Evolutionary conservation across 2,797 vertebrate species (phyloP).

Genomic region (Amniataba percoides): DNA sequence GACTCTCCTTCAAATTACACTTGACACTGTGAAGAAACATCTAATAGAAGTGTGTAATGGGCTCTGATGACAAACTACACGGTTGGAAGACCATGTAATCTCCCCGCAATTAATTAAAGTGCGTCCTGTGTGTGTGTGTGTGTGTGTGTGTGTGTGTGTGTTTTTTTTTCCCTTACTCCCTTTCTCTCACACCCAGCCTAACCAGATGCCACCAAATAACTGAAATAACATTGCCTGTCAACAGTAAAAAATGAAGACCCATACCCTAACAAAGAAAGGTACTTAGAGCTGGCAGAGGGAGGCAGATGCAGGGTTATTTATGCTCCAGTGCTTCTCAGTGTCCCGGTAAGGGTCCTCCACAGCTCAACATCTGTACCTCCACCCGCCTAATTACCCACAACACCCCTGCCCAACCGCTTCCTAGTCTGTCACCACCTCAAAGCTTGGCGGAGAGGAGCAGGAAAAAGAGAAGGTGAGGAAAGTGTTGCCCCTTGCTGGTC

Average conservation of each 20-base stretch:
- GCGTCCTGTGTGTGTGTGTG: constrained; percentile 84
- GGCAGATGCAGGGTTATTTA: constrained; percentile 93
- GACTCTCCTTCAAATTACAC: constrained; percentile 98
- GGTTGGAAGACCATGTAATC: constrained; percentile 99
- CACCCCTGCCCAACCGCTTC: constrained; percentile 85
- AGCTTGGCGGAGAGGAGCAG: constrained; percentile 57
- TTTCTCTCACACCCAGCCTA: constrained; percentile 78
- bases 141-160: constrained; percentile 47
- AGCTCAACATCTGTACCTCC: constrained; percentile 92
- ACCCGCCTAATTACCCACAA: constrained; percentile 90
- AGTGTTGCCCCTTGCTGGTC: constrained; percentile 32
- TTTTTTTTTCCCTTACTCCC: constrained; percentile 54
- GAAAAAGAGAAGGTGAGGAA: constrained; percentile 54
- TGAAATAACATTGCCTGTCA: constrained; percentile 97
- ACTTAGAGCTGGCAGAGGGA: constrained; percentile 90
- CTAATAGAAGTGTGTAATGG: constrained; percentile 99
- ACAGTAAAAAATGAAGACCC: constrained; percentile 98
- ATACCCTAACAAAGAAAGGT: constrained; percentile 94
- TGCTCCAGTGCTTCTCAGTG: constrained; percentile 84
- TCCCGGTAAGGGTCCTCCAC: constrained; percentile 87
- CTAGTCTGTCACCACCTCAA: constrained; percentile 87
- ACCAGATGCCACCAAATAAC: constrained; percentile 98
- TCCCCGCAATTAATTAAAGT: constrained; percentile 99
- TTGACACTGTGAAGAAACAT: constrained; percentile 99
- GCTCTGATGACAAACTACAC: constrained; percentile 99